Base-by-base conservation (phyloP, 2,113 vertebrate genomes). In the Loxodonta africana region DNA sequence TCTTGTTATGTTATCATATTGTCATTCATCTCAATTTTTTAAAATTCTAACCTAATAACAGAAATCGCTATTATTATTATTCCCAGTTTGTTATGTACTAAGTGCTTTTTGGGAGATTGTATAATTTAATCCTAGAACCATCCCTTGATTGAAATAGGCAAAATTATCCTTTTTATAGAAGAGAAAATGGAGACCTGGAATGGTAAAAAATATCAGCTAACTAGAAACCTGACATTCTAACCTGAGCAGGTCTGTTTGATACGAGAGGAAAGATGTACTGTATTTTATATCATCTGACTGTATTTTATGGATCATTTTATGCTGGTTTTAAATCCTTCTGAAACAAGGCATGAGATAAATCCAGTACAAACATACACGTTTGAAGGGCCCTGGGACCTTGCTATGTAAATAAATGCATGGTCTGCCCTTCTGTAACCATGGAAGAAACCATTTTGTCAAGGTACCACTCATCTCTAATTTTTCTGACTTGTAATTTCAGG, bases 401-500 rank as follows among this genome's bases (percentile, higher is more conserved):
- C 76, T 92, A 10, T 26, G 15, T 20, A 9, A 46, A 44, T 90
- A n/a, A 67, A 84, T 41, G 81, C 17, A 26, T 33, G 5, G 33
- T 25, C 46, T 83, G 51, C 51, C 78, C 63, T 83, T 85, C 80
- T 60, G 12, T 57, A 62, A 89, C 87, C 67, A 65, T 69, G 44
- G 46, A 85, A 95, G 63, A 92, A 90, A 84, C 23, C 33, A 57
- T 96, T 91, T 93, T 93, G 51, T 53, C 83, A 85, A 78, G 69
- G 51, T 95, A 67, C 8, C 12, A 25, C 15, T 91, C 26, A 44
- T 93, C 78, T 9, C 26, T 93, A 74, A 88, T 88, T 94, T 96
- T 53, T 73, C 60, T 62, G 77, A 78, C 87, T 92, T 83, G 53
- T 97, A 94, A 97, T 96, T 94, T 91, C 74, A 96, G 96, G n/a